phyloP scores from a whole-genome alignment of 2,113 vertebrate species.

The Verasper variegatus region DNA sequence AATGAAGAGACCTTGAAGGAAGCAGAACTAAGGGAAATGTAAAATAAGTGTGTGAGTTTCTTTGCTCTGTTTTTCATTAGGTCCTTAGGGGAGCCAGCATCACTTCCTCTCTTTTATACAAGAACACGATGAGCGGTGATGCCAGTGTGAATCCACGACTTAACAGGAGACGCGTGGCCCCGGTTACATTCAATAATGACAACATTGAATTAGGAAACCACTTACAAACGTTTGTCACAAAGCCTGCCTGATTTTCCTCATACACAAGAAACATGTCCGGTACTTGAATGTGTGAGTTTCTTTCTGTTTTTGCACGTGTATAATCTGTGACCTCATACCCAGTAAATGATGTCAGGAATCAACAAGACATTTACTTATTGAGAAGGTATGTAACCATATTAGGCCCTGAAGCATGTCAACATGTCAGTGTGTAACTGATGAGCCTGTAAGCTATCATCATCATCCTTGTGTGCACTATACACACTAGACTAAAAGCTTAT shows the following conservation, averaged over 20 bases:
- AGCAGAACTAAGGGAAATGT: neutral
- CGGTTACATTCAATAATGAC: neutral
- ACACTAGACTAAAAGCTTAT: slow-evolving; percentile 4
- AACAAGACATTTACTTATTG: neutral
- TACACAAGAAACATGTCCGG: neutral
- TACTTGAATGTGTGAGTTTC: neutral
- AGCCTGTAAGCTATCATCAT: neutral
- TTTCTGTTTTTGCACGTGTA: neutral
- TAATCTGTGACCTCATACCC: neutral
- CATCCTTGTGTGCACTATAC: neutral
- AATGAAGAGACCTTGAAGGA: no score
- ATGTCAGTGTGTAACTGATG: slow-evolving; percentile 3
- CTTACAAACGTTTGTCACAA: neutral
- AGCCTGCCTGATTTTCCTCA: neutral
- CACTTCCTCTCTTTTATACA: neutral
- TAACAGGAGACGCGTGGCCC: slow-evolving; percentile 10
- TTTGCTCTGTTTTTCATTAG: neutral
- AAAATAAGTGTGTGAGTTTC: neutral
- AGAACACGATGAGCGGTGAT: neutral
- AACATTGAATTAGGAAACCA: neutral
- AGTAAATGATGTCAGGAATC: neutral
- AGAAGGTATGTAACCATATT: slow-evolving; percentile 35
- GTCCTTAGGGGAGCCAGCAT: neutral
- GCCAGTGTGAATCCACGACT: neutral
- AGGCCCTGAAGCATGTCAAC: slow-evolving; percentile 8